Conservation (phyloP, 2,797 vertebrate genomes). For the Pipistrellus pipistrellus region DNA sequence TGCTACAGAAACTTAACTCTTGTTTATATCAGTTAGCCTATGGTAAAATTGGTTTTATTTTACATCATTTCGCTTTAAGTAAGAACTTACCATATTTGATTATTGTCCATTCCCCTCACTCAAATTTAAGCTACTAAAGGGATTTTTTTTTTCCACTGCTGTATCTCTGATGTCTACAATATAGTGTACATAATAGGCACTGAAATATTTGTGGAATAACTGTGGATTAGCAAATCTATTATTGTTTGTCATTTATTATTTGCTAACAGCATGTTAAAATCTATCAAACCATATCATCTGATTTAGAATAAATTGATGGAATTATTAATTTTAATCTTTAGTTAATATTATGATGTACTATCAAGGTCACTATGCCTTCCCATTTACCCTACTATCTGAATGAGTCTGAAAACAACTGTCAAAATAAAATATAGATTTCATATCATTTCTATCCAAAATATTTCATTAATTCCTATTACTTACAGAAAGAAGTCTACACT, state of each 20-base stretch:
- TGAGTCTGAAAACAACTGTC: neutral
- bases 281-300: neutral
- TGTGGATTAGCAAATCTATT: neutral
- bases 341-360: neutral
- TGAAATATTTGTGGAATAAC: neutral
- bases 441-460: neutral
- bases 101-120: neutral
- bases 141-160: neutral
- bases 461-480: slow-evolving; percentile 10
- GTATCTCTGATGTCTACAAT: neutral
- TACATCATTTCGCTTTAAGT: neutral
- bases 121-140: neutral
- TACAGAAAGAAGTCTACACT: neutral
- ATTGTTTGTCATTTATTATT: neutral
- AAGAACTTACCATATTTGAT: neutral
- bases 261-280: neutral
- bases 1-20: neutral
- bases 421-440: neutral
- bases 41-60: neutral
- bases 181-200: neutral
- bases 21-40: neutral
- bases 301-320: neutral
- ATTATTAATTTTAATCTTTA: slow-evolving; percentile 6
- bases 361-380: neutral
- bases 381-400: slow-evolving; percentile 45